These are phyloP conservation scores for Caenorhabditis macrosperma DNA, from an alignment of 2,888 invertebrate genomes.

Conservation along the genomic window DNA sequence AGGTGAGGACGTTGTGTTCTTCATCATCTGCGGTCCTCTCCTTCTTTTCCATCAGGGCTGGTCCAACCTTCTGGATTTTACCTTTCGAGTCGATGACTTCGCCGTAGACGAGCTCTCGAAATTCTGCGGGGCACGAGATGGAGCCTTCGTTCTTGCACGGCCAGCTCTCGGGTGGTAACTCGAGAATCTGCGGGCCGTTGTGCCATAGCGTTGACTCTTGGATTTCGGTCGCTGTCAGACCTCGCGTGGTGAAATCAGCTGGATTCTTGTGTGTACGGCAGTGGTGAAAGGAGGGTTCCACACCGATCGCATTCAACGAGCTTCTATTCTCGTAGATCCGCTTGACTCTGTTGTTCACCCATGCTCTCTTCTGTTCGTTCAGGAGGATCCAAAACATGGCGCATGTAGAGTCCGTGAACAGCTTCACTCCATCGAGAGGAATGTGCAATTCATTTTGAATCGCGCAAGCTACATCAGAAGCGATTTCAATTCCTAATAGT, in stretches of 20 bases:
- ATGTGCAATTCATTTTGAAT: background rate
- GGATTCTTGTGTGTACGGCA: constrained; percentile 74
- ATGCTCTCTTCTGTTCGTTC: background rate
- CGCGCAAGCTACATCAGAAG: background rate
- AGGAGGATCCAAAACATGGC: constrained; percentile 43
- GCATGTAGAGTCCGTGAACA: constrained; percentile 48
- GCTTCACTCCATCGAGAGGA: background rate
- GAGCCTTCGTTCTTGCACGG: background rate
- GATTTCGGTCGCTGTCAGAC: constrained; percentile 49
- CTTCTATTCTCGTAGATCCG: background rate
- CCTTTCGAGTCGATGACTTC: background rate
- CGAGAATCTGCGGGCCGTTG: constrained; percentile 26
- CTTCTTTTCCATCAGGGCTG: no score
- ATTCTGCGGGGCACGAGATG: background rate
- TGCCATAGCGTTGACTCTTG: constrained; percentile 2
- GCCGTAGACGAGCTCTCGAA: background rate
- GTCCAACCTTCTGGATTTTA: no score
- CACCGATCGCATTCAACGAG: background rate
- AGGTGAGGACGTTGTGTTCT: no score
- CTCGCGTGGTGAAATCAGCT: constrained; percentile 75
- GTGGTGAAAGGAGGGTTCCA: constrained; percentile 46
- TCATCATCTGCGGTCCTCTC: no score
- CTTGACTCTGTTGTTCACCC: background rate
- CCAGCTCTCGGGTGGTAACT: background rate
- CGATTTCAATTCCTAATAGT: constrained; percentile 39